Evolutionary conservation across 2,113 vertebrate species (phyloP).

Genomic region (Casuarius casuarius): DNA sequence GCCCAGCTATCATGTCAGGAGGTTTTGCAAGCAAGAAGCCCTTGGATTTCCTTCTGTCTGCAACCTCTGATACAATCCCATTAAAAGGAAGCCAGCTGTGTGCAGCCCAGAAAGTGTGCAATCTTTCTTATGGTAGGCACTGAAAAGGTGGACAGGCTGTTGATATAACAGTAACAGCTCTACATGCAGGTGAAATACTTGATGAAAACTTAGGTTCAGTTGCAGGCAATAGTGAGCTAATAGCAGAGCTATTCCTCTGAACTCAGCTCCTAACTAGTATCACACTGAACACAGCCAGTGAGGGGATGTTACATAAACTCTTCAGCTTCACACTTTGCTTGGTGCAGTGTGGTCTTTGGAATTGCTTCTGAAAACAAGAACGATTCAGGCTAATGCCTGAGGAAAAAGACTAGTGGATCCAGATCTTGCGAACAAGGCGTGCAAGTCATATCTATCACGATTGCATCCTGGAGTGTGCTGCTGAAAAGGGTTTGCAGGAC

Average conservation of each 20-base stretch:
- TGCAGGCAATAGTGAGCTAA: not conserved
- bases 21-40: not conserved
- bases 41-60: not conserved
- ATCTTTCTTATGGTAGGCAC: not conserved
- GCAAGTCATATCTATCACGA: not conserved
- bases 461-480: not conserved
- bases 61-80: rapidly evolving
- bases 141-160: not conserved
- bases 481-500: not conserved
- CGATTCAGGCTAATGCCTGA: not conserved
- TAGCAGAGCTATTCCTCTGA: not conserved
- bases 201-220: not conserved
- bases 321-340: not conserved
- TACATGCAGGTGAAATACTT: not conserved
- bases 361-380: not conserved
- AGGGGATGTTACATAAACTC: not conserved
- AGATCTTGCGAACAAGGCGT: not conserved
- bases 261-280: not conserved
- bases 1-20: not conserved
- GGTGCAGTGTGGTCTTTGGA: not conserved
- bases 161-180: not conserved
- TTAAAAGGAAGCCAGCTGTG: too few species aligned
- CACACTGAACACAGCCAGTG: not conserved
- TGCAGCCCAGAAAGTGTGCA: not conserved
- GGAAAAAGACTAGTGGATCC: not conserved